These are phyloP conservation scores for Sarcophilus harrisii DNA, from an alignment of 2,797 vertebrate genomes.

Conservation along the genomic window DNA sequence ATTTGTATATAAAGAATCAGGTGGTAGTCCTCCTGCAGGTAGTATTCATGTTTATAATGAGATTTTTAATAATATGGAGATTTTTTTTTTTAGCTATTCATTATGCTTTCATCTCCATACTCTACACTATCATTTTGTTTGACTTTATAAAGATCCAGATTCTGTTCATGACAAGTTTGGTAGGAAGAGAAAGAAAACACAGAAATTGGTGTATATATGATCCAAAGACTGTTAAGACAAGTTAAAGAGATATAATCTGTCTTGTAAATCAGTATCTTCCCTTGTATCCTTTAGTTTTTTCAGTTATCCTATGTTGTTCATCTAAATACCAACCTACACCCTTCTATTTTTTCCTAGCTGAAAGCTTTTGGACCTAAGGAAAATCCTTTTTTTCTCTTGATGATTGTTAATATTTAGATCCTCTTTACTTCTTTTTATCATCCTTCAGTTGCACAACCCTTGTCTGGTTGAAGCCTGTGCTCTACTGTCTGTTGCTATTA, in stretches of 20 bases:
- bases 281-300: constrained; percentile 22
- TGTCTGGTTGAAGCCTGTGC: constrained; percentile 37
- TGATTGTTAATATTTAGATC: neutral
- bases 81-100: neutral
- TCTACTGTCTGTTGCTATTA: neutral
- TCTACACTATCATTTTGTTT: neutral
- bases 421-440: constrained; percentile 14
- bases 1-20: neutral
- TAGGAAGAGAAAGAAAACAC: neutral
- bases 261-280: neutral
- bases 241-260: neutral
- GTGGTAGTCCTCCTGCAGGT: neutral
- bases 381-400: neutral
- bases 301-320: neutral
- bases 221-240: constrained; percentile 36
- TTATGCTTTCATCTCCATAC: neutral
- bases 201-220: constrained; percentile 12
- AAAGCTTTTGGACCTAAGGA: constrained; percentile 24
- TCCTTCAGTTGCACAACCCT: constrained; percentile 32
- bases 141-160: neutral
- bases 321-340: neutral
- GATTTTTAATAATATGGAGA: neutral
- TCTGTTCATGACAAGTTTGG: constrained; percentile 24
- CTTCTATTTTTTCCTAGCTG: constrained; percentile 19
- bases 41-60: neutral